phyloP scores from a whole-genome alignment of 2,888 invertebrate species.

The Chrysodeixis includens region DNA sequence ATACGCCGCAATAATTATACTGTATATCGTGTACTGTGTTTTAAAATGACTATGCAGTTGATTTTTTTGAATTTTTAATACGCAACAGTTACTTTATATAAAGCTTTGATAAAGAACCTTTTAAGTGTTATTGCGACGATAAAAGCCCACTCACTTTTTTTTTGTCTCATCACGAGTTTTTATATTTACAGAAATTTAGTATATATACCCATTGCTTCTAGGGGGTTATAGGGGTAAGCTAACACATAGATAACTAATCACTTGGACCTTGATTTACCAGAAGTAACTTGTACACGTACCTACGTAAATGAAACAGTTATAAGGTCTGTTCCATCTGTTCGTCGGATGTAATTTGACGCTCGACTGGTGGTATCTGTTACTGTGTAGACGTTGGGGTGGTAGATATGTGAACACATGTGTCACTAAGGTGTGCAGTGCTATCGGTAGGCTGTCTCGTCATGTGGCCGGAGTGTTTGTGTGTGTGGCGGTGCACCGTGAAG shows the following conservation, averaged over 20 bases:
- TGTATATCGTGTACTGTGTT: too few species aligned
- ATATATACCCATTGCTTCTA: too few species aligned
- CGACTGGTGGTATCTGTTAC: constrained; percentile 26
- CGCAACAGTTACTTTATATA: too few species aligned
- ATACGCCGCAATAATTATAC: too few species aligned
- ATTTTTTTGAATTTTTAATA: too few species aligned
- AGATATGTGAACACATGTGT: constrained; percentile 35
- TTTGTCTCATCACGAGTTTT: background rate
- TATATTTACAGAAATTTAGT: background rate
- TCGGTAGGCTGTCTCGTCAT: constrained; percentile 49
- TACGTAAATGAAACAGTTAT: constrained; percentile 7
- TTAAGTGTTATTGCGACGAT: too few species aligned
- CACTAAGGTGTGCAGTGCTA: constrained; percentile 37
- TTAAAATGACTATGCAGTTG: too few species aligned
- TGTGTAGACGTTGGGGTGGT: constrained; percentile 40
- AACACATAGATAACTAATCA: too few species aligned
- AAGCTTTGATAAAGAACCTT: too few species aligned
- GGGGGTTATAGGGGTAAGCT: too few species aligned
- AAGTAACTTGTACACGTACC: background rate
- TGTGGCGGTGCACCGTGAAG: constrained; percentile 68
- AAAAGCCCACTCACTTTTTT: too few species aligned
- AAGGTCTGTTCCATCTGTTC: constrained; percentile 21
- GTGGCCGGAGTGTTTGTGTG: constrained; percentile 47
- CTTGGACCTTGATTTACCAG: background rate
- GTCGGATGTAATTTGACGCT: constrained; percentile 42